Evolutionary conservation across 2,113 vertebrate species (phyloP).

Genomic region (Neotoma lepida): DNA sequence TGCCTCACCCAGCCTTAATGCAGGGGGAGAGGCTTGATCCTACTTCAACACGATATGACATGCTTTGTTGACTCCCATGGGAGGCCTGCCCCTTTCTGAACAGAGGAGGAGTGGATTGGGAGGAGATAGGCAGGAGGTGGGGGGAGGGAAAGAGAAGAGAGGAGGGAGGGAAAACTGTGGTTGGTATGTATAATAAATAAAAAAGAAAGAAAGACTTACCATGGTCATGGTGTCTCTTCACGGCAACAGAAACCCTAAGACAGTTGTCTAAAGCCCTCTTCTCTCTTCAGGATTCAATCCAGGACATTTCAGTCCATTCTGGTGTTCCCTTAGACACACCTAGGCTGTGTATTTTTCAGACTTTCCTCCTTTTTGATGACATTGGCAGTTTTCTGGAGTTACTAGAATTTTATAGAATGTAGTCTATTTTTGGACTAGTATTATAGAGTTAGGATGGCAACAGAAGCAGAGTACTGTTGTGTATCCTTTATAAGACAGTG

Average conservation of each 20-base stretch:
- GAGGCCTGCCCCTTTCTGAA: no score
- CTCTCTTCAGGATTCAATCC: neutral
- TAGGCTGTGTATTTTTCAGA: neutral
- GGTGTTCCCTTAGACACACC: neutral
- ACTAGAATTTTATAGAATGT: neutral
- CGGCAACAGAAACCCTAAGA: neutral
- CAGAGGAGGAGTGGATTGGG: no score
- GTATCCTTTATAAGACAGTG: neutral
- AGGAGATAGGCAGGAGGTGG: no score
- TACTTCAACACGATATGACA: no score
- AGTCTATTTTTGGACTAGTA: neutral
- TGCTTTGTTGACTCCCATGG: no score
- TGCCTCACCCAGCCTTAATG: no score
- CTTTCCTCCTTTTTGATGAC: neutral
- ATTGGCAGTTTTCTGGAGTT: slow-evolving; percentile 12
- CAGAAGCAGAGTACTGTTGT: neutral
- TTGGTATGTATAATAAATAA: no score
- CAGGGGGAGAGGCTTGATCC: no score
- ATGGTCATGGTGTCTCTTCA: neutral
- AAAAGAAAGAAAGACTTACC: no score
- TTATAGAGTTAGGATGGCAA: neutral
- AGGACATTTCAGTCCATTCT: neutral
- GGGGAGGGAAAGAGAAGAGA: no score
- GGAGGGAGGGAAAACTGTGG: no score
- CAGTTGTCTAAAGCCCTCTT: neutral